Evolutionary conservation across 2,797 vertebrate genomes (phyloP), one percentile per base, ranked within the genome.

Genomic region (Erithacus rubecula): DNA sequence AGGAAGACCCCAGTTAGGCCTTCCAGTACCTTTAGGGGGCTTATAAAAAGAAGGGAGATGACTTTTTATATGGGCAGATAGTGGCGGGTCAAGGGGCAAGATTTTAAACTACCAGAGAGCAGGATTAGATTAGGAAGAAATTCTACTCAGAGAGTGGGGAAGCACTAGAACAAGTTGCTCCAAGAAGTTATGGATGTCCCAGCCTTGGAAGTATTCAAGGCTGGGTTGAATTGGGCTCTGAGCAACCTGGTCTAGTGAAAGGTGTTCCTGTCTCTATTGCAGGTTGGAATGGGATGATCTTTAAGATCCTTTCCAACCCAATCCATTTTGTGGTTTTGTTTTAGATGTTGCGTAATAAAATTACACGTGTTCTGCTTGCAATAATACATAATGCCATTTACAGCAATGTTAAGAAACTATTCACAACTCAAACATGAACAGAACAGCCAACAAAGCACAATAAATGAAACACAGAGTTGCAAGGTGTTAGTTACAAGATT

Each of bases 371-470:
- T 97, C 96, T 97, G 94, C 96, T 96, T 97, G 97, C 95, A 97
- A 95, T 97, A 95, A 96, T 96, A 97, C 86, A 97, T 90, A 97
- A 96, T 96, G 95, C 96, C 96, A 97, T 96, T 96, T 98, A 97
- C 95, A 98, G 95, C 95, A 94, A 97, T 74, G 85, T 97, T 95
- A 96, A 97, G 93, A 97, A 97, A 98, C 93, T 96, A 97, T 97
- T 97, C 97, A 98, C 97, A 98, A 94, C 96, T 90, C 94, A 96
- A 97, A 96, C 91, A 93, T 56, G 71, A 96, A 85, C 89, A 92
- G 83, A 96, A 94, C 85, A 96, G 94, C 94, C 94, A 96, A 97
- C 44, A 14, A 85, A 95, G 83, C 95, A 97, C 89, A 96, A 81
- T 52, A 93, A 92, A 92, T 69, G 91, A 87, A 91, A 94, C 76